Evolutionary conservation across 1,140 invertebrate species (phyloP).

Genomic region (Drosophila suzukii): DNA sequence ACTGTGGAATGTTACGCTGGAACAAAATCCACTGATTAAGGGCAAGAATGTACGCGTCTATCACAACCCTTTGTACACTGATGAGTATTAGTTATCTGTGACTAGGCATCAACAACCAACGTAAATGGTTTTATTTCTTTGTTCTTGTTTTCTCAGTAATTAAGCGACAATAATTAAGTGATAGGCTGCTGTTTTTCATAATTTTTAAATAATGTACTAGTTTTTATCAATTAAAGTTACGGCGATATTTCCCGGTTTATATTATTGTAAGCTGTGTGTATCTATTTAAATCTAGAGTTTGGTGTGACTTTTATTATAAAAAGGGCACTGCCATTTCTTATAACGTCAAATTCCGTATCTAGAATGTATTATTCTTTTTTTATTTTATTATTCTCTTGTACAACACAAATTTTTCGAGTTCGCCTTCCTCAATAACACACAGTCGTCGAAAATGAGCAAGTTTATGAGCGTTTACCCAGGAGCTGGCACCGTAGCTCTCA

Average conservation of each 20-base stretch:
- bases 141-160: conserved; percentile 24
- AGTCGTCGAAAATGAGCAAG: background rate
- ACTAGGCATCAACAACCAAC: background rate
- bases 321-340: background rate
- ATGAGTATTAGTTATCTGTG: conserved; percentile 39
- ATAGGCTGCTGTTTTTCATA: conserved; percentile 8
- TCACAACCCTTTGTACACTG: conserved; percentile 59
- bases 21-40: conserved; percentile 58
- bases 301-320: too few relatives aligned
- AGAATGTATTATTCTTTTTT: background rate
- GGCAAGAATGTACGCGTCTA: conserved; percentile 69
- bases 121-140: conserved; percentile 6
- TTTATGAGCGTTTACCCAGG: conserved; percentile 45
- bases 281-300: background rate
- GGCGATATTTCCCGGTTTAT: background rate
- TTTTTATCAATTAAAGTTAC: conserved; percentile 16
- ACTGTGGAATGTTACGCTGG: conserved; percentile 73
- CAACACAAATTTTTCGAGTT: background rate
- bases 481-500: conserved; percentile 35
- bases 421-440: conserved; percentile 5
- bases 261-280: background rate
- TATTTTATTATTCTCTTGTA: background rate
- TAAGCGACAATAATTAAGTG: conserved; percentile 61
- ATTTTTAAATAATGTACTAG: conserved; percentile 8
- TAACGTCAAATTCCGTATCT: conserved; percentile 35